phyloP scores from a whole-genome alignment of 2,888 invertebrate species.

The Chelonus formosanus region DNA sequence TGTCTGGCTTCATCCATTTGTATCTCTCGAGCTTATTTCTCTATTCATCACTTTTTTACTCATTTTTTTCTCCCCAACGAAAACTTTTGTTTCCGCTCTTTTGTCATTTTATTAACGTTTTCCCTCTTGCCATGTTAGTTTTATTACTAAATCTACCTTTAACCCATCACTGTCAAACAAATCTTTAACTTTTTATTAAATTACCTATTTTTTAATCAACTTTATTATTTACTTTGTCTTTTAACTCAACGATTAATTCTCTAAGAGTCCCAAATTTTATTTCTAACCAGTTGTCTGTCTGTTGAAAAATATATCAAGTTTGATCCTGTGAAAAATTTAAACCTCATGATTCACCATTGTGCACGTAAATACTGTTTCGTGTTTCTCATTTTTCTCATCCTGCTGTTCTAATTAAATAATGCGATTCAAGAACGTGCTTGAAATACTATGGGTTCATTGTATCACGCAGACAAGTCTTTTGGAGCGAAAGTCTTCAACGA shows the following conservation, averaged over 20 bases:
- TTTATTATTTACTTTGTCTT: conserved; percentile 6
- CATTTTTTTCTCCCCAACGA: conserved; percentile 13
- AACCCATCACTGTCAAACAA: conserved; percentile 1
- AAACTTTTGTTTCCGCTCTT: conserved; percentile 14
- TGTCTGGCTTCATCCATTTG: conserved; percentile 19
- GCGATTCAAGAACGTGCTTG: conserved; percentile 50
- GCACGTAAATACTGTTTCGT: conserved; percentile 18
- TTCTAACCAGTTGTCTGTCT: too few relatives aligned
- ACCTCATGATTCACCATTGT: conserved; percentile 22
- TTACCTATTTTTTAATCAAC: not conserved
- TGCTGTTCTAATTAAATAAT: conserved; percentile 55
- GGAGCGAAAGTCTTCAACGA: conserved; percentile 17
- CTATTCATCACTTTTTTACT: conserved; percentile 6
- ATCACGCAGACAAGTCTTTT: conserved; percentile 21
- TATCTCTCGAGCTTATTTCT: conserved; percentile 16
- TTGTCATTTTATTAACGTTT: not conserved
- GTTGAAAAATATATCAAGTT: not conserved
- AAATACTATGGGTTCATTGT: conserved; percentile 50
- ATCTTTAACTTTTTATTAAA: not conserved
- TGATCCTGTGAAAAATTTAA: conserved; percentile 20
- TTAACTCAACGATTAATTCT: not conserved
- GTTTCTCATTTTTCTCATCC: conserved; percentile 31
- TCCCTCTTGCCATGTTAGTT: too few relatives aligned
- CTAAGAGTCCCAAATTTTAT: too few relatives aligned
- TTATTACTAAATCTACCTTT: too few relatives aligned